Base-by-base conservation (phyloP, 1,140 invertebrate genomes). In the Papilio polyxenes region DNA sequence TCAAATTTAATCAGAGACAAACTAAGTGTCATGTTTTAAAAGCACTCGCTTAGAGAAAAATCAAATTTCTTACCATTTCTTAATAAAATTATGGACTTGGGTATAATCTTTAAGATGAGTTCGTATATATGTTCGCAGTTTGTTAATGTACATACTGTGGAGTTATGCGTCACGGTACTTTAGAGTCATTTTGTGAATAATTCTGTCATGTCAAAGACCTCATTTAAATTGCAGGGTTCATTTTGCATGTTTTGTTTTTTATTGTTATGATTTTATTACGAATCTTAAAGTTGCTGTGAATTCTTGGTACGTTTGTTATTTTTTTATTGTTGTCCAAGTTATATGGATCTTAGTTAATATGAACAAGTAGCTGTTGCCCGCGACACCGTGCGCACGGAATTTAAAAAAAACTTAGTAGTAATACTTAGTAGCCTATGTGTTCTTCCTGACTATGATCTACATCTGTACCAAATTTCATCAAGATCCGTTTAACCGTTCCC, bases 201-300 rank as follows among this genome's bases (percentile, higher is more conserved):
- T 37, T 72, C 31, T 37, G 31, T 72, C 13, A 72, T 72, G 65
- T 72, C 65, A 72, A 72, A 37, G 65, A 72, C 65, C 65, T 72
- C n/a, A 23, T 8, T 59, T 0, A 65, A 65, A 31, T 65, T 65
- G 62, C 62, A 59, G 20, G 62, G 20, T 65, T 31, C 62, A 31
- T 65, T 65, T 65, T 37, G 62, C 23, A 13, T 37, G 13, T 15
- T 23, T 65, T 62, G 51, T 23, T 65, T 23, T 65, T 65, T 65
- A 65, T 65, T 65, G 23, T 65, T 65, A 15, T 31, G 20, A 65
- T 65, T 31, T 23, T 65, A 65, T 59, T 59, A 59, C 15, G 56
- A 23, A 65, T n/a, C 3, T 59, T 59, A 59, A 5, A 65, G 20
- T 23, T 65, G 62, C 20, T 11, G 20, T 31, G 62, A 23, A 11